phyloP scores from a whole-genome alignment of 2,113 vertebrate genomes.

The Cricetomys ansorgei region DNA sequence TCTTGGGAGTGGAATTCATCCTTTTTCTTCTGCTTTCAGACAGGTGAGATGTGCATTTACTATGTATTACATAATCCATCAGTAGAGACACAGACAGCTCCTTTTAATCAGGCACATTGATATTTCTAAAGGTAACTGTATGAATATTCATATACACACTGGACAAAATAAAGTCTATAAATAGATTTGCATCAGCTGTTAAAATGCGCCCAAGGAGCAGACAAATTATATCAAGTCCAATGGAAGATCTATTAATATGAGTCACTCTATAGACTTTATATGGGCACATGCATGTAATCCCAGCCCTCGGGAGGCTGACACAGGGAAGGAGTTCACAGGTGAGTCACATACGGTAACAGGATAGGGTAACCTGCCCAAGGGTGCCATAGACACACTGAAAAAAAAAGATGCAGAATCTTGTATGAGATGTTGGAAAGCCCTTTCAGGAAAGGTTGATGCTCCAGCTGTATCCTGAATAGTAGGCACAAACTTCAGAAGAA shows the following conservation, averaged over 20 bases:
- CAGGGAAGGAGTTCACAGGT: not conserved
- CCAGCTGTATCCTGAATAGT: not conserved
- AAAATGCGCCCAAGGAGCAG: not conserved
- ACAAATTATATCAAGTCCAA: constrained; percentile 25
- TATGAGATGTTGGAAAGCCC: not conserved
- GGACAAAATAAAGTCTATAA: constrained; percentile 43
- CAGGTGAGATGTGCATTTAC: not conserved
- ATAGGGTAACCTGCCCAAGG: not conserved
- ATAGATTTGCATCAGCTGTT: not conserved
- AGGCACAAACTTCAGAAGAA: not conserved
- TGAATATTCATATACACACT: constrained; percentile 23
- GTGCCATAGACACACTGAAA: not conserved
- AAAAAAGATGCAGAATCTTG: constrained; percentile 2
- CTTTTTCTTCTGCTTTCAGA: constrained; percentile 26
- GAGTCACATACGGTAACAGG: not conserved
- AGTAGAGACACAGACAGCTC: not conserved
- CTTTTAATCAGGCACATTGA: not conserved
- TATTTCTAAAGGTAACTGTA: constrained; percentile 18
- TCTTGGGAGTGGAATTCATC: not conserved
- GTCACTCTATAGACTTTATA: not conserved
- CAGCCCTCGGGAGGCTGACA: not conserved
- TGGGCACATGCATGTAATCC: not conserved
- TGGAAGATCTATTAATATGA: constrained; percentile 2
- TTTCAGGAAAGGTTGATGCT: not conserved
- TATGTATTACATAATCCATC: not conserved